phyloP scores from a whole-genome alignment of 1,140 invertebrate genomes.

The Leptoteleia sp. region DNA sequence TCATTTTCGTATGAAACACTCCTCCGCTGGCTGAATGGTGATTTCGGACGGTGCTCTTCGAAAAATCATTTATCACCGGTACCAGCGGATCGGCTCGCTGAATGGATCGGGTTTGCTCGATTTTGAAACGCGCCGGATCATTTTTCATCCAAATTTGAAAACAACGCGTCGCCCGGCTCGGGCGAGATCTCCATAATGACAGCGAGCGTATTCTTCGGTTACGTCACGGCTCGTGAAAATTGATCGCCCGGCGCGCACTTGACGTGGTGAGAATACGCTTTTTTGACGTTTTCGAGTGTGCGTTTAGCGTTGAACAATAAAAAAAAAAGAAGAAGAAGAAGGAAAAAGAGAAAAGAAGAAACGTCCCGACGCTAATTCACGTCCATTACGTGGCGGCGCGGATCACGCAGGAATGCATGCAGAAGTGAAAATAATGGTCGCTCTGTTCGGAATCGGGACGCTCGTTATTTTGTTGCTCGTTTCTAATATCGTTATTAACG shows the following conservation, averaged over 20 bases:
- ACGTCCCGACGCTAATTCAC: conserved; percentile 10
- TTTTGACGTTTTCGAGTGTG: conserved; percentile 28
- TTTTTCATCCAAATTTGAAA: conserved; percentile 64
- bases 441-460: conserved; percentile 22
- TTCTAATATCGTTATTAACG: conserved; percentile 64
- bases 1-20: too few species aligned
- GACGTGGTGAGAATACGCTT: conserved; percentile 1
- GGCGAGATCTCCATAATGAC: conserved; percentile 32
- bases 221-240: conserved; percentile 28
- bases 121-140: conserved; percentile 40
- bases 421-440: conserved; percentile 22
- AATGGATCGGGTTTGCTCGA: conserved; percentile 47
- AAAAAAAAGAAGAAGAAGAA: too few species aligned
- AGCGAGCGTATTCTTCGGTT: conserved; percentile 17
- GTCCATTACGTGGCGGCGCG: conserved; percentile 1
- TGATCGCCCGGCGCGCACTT: conserved; percentile 10
- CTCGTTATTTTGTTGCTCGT: conserved; percentile 47
- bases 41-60: conserved; percentile 46
- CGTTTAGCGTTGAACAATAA: conserved; percentile 18
- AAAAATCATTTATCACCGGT: conserved; percentile 59
- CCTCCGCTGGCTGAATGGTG: conserved; percentile 11
- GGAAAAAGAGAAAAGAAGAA: too few species aligned
- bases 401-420: not conserved
- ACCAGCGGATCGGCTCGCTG: conserved; percentile 6
- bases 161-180: conserved; percentile 21